These are phyloP conservation scores for Saguinus midas DNA, from an alignment of 2,113 vertebrate species.

Conservation along the genomic window DNA sequence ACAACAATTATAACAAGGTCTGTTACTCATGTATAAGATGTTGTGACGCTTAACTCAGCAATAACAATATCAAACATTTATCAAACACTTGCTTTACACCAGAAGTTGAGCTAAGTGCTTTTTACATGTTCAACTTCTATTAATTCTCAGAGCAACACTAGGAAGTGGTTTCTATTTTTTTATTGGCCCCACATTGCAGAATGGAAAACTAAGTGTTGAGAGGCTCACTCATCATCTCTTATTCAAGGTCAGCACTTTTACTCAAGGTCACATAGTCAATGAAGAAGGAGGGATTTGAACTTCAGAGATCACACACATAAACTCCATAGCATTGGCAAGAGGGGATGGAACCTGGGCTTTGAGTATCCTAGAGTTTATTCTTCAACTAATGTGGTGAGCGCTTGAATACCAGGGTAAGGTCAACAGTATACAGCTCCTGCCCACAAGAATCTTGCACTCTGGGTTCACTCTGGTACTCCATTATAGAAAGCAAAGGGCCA, in stretches of 20 bases:
- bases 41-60: background rate
- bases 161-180: background rate
- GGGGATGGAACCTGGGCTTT: background rate
- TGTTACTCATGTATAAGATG: background rate
- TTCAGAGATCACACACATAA: background rate
- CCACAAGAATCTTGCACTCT: no score
- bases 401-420: background rate
- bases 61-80: background rate
- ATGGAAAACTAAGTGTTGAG: background rate
- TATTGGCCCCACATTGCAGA: background rate
- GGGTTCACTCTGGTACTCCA: background rate
- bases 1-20: background rate
- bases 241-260: background rate
- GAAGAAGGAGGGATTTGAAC: background rate
- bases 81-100: background rate
- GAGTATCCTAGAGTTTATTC: background rate
- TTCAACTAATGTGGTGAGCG: background rate
- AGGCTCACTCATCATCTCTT: background rate
- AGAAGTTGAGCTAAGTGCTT: conserved; percentile 22
- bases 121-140: background rate
- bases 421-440: background rate
- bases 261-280: background rate
- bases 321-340: background rate
- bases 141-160: background rate
- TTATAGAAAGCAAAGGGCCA: background rate